These are phyloP conservation scores for Mesembrinibis cayennensis DNA, from an alignment of 2,113 vertebrate species.

Conservation along the genomic window DNA sequence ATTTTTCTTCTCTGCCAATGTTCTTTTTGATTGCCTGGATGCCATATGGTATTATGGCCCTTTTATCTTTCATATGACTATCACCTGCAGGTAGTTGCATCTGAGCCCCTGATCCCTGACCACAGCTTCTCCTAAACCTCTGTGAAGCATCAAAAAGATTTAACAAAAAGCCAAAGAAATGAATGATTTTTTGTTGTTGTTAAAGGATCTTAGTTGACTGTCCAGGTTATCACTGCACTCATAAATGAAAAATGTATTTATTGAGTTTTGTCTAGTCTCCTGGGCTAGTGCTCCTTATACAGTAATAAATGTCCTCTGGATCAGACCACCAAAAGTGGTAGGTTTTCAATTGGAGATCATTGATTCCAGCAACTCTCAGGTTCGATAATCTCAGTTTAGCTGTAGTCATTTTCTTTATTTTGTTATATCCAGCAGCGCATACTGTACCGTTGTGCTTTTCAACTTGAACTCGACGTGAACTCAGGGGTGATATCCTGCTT, in stretches of 20 bases:
- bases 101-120: slow-evolving; percentile 51
- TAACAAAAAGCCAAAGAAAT: slow-evolving; percentile 41
- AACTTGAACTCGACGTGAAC: neutral
- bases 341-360: neutral
- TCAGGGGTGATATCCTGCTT: neutral
- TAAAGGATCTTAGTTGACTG: slow-evolving; percentile 13
- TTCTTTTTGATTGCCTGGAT: slow-evolving; percentile 33
- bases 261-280: slow-evolving; percentile 26
- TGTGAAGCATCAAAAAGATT: slow-evolving; percentile 33
- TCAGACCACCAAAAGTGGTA: neutral
- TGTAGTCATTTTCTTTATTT: slow-evolving; percentile 30
- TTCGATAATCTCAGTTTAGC: slow-evolving; percentile 33
- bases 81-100: slow-evolving; percentile 49
- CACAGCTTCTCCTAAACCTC: slow-evolving; percentile 29
- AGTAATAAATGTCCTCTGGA: slow-evolving; percentile 35
- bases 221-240: slow-evolving; percentile 13
- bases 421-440: neutral
- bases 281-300: neutral
- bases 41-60: neutral
- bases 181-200: neutral
- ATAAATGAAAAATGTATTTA: slow-evolving; percentile 50
- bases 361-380: slow-evolving; percentile 3
- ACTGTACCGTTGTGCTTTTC: neutral
- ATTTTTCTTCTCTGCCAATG: neutral
- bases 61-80: slow-evolving; percentile 51